Base-by-base conservation (phyloP, 2,113 vertebrate genomes). In the Dunckerocampus dactyliophorus region DNA sequence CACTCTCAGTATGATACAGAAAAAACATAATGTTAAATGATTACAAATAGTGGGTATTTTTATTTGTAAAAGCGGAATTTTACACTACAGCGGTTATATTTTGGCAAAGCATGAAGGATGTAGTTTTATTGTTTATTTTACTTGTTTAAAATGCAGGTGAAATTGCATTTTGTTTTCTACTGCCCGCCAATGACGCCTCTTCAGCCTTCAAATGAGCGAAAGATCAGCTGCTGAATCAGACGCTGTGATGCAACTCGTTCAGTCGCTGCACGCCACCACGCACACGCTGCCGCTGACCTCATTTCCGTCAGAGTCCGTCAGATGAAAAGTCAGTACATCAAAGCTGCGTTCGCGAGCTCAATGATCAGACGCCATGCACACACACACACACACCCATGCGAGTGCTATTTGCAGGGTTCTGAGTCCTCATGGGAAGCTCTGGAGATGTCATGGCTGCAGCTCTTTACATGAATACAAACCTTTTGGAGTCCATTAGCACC, bases 401-500 rank as follows among this genome's bases (percentile, higher is more conserved):
- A 0, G 37, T 22, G 17, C 15, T 28, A 28, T 28, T 28, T 34
- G 46, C 31, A 72, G 50, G 42, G 24, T 21, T 43, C 54, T 15
- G 19, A 56, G n/a, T 8, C 19, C 54, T 15, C 19, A 1, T 21
- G 54, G 19, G 37, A 56, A 56, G 54, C 37, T 9, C 19, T 37
- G 31, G 37, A 55, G 31, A 37, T 55, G 15, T n/a, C 51, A 71
- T 49, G 31, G 34, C 65, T 60, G 47, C 64, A 72, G 68, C 56
- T 76, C 69, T 43, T 71, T 63, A 69, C 57, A 63, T 53, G 57
- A 69, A 72, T 65, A 56, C 59, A 59, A 60, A 71, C 65, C 43
- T 61, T 64, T 14, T 78, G 54, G 68, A 70, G 55, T 66, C 62
- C 71, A 67, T 74, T 66, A 72, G 73, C 66, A 81, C 75, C 78